Percentiles rank a stretch among this genome's conserved stretches.
phyloP scores from a whole-genome alignment of 2,797 vertebrate species.

The Glyptemys insculpta region DNA sequence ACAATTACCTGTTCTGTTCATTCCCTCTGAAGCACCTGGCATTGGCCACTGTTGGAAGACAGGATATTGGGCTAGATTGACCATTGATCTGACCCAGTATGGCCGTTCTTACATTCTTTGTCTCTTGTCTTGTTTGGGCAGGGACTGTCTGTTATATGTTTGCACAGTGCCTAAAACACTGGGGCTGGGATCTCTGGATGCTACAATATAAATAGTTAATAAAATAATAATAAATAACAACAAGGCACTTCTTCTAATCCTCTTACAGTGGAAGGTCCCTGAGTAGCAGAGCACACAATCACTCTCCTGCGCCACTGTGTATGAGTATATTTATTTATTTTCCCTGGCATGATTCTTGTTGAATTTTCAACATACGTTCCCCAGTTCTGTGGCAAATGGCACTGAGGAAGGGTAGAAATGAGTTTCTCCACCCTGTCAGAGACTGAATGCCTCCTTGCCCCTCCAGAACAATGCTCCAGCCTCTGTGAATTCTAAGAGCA shows the following conservation, averaged over 20 bases:
- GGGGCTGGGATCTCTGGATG: background rate
- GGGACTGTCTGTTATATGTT: accelerated
- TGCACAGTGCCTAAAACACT: background rate
- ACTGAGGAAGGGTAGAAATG: conserved; percentile 8
- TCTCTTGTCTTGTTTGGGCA: background rate
- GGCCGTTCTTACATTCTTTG: too few relatives aligned
- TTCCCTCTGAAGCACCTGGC: too few relatives aligned
- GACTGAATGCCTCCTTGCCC: background rate
- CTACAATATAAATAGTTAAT: background rate
- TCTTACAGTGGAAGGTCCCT: background rate
- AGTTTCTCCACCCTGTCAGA: conserved; percentile 5
- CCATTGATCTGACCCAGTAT: too few relatives aligned
- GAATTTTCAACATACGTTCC: background rate
- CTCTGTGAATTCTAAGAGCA: accelerated
- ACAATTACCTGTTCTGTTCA: too few relatives aligned
- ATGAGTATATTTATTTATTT: conserved; percentile 1
- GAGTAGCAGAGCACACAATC: conserved; percentile 17
- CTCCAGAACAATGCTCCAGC: background rate
- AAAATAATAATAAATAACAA: background rate
- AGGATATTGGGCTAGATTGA: too few relatives aligned
- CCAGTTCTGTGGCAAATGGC: accelerated
- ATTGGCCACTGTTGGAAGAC: too few relatives aligned
- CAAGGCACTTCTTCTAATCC: background rate
- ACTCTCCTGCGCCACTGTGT: background rate
- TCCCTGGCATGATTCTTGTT: background rate